Percentiles rank a stretch among this genome's conserved stretches.
These are phyloP conservation scores for Drosophila melanogaster DNA, from an alignment of 1,140 invertebrate species.

Conservation along the genomic window DNA sequence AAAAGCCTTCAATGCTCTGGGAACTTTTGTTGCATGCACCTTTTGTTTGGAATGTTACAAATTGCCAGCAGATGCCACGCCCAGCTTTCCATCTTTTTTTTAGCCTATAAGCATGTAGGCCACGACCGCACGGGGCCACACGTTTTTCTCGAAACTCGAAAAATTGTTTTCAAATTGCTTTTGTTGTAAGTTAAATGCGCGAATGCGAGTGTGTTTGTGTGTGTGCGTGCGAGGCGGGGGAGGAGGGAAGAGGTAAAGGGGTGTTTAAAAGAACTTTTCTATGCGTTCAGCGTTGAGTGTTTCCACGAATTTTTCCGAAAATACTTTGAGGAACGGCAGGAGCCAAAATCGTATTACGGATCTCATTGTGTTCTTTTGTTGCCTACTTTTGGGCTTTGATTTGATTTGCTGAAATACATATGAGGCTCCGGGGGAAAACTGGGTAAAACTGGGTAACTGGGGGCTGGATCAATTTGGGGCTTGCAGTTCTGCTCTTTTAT, in stretches of 20 bases:
- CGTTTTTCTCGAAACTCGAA: constrained; percentile 55
- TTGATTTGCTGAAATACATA: constrained; percentile 48
- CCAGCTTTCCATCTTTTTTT: constrained; percentile 1
- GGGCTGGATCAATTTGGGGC: constrained; percentile 36
- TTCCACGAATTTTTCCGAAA: constrained; percentile 57
- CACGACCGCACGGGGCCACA: constrained; percentile 42
- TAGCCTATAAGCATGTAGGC: constrained; percentile 40
- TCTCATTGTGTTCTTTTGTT: constrained; percentile 43
- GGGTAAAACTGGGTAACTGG: not conserved
- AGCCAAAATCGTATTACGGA: constrained; percentile 50
- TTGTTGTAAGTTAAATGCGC: constrained; percentile 54
- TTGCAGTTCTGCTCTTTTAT: constrained; percentile 19
- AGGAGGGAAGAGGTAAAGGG: constrained; percentile 6
- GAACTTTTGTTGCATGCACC: constrained; percentile 36
- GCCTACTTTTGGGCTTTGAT: constrained; percentile 66
- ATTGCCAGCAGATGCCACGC: constrained; percentile 54
- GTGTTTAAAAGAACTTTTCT: constrained; percentile 44
- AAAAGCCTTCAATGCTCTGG: constrained; percentile 26
- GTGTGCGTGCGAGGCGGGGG: not conserved
- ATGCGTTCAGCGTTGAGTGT: constrained; percentile 36
- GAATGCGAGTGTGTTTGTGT: constrained; percentile 18
- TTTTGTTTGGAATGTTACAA: constrained; percentile 53
- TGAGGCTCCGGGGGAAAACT: constrained; percentile 15
- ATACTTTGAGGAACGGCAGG: constrained; percentile 37
- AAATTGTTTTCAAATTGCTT: constrained; percentile 73